Base-by-base conservation (phyloP, 1,140 invertebrate genomes). In the Globodera rostochiensis region DNA sequence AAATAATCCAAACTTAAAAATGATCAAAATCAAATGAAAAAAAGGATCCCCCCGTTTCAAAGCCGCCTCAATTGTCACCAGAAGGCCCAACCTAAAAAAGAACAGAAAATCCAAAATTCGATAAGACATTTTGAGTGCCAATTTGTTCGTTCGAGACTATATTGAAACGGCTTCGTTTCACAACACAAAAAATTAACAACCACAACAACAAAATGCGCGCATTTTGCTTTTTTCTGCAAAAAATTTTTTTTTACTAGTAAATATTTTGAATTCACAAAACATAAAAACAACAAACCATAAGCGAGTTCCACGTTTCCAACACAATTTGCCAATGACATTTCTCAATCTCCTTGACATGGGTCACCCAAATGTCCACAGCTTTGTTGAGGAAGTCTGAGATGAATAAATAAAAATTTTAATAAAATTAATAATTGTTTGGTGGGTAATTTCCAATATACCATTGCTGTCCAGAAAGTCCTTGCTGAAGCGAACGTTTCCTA, bases 261-360 rank as follows among this genome's bases (percentile, higher is more conserved):
- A 36, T 36, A 36, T 36, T 36, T 36, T 36, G 25, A 36, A 36
- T 36, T 36, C 2, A 36, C 3, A 36, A 36, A 36, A 36, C 36
- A 36, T 36, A 36, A 36, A 36, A 36, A 36, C 36, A 64, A 13
- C 57, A 6, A 6, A 64, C 57, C 57, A 64, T 13, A 6, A 64
- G 15, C n/a, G 57, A 64, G 15, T 15, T 15, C 57, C 57, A 64
- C 11, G 11, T 6, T 2, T 64, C 57, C 57, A 19, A 19, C 45
- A 8, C 49, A 76, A 76, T 76, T 57, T 76, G 36, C 74, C 74
- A 76, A 47, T 8, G 66, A 57, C 74, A 76, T 15, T 49, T 49
- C 36, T 76, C 57, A 53, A 25, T 15, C 53, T 76, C 45, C 7
- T 76, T 57, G 66, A 76, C 19, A 60, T 46, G 45, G 19, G 74